Conservation (phyloP, 2,888 invertebrate species). For the Sarcophaga variegata region DNA sequence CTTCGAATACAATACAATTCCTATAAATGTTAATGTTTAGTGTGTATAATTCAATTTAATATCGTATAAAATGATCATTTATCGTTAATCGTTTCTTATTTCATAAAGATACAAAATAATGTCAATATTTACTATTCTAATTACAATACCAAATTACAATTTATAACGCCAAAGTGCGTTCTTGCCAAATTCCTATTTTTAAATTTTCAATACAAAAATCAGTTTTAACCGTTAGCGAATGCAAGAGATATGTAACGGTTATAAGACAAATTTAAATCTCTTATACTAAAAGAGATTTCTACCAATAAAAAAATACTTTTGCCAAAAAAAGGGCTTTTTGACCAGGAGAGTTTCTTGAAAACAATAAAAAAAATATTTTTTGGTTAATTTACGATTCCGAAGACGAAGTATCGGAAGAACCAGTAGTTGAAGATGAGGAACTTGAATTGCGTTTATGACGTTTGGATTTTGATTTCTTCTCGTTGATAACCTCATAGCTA, state of each 20-base stretch:
- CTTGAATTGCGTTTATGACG: conserved; percentile 74
- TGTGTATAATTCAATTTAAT: conserved; percentile 35
- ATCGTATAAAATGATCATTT: conserved; percentile 19
- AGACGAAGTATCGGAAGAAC: conserved; percentile 75
- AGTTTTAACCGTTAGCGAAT: conserved; percentile 25
- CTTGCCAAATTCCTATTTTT: conserved; percentile 3
- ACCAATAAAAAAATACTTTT: conserved; percentile 23
- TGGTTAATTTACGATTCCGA: conserved; percentile 70
- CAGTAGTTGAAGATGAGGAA: conserved; percentile 72
- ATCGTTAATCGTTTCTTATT: too few species aligned
- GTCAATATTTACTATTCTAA: conserved; percentile 21
- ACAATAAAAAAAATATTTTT: neutral
- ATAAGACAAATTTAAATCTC: conserved; percentile 50
- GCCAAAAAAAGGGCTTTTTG: neutral
- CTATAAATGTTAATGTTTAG: conserved; percentile 27
- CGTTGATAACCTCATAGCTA: conserved; percentile 80
- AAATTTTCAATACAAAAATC: conserved; percentile 52
- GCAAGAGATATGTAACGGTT: conserved; percentile 21
- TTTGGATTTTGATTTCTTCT: conserved; percentile 77
- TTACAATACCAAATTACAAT: conserved; percentile 32
- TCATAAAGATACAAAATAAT: conserved; percentile 29
- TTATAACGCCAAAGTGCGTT: conserved; percentile 46
- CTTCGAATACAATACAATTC: neutral
- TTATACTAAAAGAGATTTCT: conserved; percentile 47
- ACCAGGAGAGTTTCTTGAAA: conserved; percentile 16